phyloP scores from a whole-genome alignment of 2,797 vertebrate species.

The Pipistrellus nathusii region DNA sequence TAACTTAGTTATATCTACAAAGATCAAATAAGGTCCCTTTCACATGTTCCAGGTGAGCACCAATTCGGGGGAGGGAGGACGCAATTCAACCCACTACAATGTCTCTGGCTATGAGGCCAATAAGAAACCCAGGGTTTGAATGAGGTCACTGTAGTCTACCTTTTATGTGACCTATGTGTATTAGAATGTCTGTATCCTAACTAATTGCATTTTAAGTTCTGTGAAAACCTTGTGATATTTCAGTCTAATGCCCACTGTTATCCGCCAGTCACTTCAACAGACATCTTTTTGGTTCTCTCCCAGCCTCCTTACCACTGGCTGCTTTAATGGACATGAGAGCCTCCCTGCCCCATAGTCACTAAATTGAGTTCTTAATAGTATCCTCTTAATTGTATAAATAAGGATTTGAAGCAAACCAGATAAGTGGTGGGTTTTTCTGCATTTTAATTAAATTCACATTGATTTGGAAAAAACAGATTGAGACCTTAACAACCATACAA shows the following conservation, averaged over 20 bases:
- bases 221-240: background rate
- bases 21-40: background rate
- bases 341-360: constrained; percentile 43
- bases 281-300: background rate
- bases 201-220: constrained; percentile 59
- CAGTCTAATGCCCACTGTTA: background rate
- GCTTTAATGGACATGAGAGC: constrained; percentile 62
- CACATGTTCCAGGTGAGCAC: background rate
- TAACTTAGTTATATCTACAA: background rate
- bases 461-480: constrained; percentile 76
- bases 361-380: constrained; percentile 75
- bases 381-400: constrained; percentile 75
- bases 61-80: background rate
- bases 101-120: background rate
- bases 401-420: constrained; percentile 68
- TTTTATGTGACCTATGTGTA: background rate
- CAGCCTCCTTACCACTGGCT: background rate
- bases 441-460: constrained; percentile 82
- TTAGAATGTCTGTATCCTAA: background rate
- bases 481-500: constrained; percentile 63
- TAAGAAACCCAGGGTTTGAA: background rate
- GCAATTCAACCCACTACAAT: background rate
- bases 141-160: background rate
- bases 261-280: background rate
- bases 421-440: constrained; percentile 2